phyloP scores from a whole-genome alignment of 2,113 vertebrate genomes.

The Pterophyllum scalare region DNA sequence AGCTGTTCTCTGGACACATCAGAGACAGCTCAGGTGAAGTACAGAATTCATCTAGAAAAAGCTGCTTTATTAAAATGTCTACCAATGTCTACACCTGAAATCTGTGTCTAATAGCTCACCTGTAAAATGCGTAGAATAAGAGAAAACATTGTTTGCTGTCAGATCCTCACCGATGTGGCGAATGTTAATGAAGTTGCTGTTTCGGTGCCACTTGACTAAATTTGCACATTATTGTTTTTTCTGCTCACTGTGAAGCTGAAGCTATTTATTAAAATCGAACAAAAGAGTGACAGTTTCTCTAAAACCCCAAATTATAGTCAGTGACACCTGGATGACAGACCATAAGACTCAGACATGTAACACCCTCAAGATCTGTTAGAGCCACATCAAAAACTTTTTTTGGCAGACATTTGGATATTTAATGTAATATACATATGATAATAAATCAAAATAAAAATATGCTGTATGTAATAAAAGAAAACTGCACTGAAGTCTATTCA shows the following conservation, averaged over 20 bases:
- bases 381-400: neutral
- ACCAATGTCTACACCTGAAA: neutral
- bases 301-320: neutral
- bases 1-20: neutral
- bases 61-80: neutral
- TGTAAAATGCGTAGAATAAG: neutral
- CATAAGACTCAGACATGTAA: neutral
- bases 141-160: neutral
- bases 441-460: no score
- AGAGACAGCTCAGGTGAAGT: neutral
- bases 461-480: no score
- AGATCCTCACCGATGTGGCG: neutral
- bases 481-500: no score
- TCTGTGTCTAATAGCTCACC: neutral
- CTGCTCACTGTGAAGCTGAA: neutral
- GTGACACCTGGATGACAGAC: neutral
- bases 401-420: neutral
- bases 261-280: neutral
- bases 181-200: neutral
- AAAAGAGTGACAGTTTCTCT: no score
- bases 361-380: neutral
- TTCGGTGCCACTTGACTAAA: neutral
- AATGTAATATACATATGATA: no score
- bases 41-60: neutral
- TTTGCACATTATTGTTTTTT: neutral